Base-by-base conservation (phyloP, 1,140 invertebrate genomes). In the Vanessa tameamea region DNA sequence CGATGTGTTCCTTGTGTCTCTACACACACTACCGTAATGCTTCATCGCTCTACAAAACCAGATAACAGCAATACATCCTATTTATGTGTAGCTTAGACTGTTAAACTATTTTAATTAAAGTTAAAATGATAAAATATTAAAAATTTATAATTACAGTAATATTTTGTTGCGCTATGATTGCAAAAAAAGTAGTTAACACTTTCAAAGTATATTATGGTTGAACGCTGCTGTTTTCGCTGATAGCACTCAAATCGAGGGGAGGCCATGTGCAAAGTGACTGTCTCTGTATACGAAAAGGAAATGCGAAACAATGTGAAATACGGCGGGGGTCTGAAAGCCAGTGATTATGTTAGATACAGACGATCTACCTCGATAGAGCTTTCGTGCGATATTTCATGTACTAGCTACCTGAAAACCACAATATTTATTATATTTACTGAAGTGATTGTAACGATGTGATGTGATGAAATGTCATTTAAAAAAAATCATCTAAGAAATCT, bases 301-400 rank as follows among this genome's bases (percentile, higher is more conserved):
- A 70, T 61, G 64, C 15, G 67, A 72, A 78, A 78, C 68, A 77
- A 47, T 76, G 72, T 82, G 75, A 78, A 82, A 80, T 80, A 82
- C 71, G 65, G 55, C 72, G 47, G 53, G 61, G 55, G 57, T 71
- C 65, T 73, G 74, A 72, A 55, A 55, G 14, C 48, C 14, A 50
- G 48, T 50, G 47, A 65, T 65, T 26, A 48, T 50, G 37, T 43
- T 43, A 43, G 37, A 48, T 48, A 65, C 64, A 47, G 47, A 7
- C n/a, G 6, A 53, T n/a, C 15, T 4, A 53, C 50, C 13, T 48
- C 13, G 15, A 53, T 53, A 53, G 50, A 15, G 37, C 37, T 8
- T 53, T 8, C 1, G 50, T 53, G 5, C n/a, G 6, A 6, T 15
- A n/a, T 51, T 51, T 14, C 7, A 51, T 2, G n/a, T 51, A 51